Percentiles rank a stretch among this genome's conserved stretches.
These are phyloP conservation scores for western clawed frog (Xenopus tropicalis) DNA, from an alignment of 2,113 vertebrate genomes.

Conservation along the genomic window DNA sequence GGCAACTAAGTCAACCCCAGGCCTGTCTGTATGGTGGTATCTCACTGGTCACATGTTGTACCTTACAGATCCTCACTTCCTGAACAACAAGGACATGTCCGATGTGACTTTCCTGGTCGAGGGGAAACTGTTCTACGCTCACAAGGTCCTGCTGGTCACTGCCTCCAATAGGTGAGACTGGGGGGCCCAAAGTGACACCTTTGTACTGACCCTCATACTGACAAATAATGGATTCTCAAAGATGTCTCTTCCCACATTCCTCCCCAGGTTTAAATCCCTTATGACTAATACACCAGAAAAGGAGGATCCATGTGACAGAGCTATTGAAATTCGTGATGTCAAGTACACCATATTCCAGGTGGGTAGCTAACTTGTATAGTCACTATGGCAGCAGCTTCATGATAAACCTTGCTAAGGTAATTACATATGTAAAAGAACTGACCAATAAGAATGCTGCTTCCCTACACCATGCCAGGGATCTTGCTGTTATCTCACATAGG, in stretches of 20 bases:
- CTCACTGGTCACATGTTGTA: not conserved
- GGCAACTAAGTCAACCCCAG: fast-evolving
- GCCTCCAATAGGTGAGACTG: constrained; percentile 85
- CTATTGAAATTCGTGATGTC: constrained; percentile 82
- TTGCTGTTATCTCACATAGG: too few species aligned
- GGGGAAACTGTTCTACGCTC: constrained; percentile 92
- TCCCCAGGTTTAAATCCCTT: constrained; percentile 83
- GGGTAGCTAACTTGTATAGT: not conserved
- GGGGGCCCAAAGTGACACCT: too few species aligned
- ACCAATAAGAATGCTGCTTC: too few species aligned
- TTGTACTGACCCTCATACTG: too few species aligned
- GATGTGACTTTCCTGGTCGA: constrained; percentile 93
- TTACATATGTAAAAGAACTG: too few species aligned
- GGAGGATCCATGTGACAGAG: constrained; percentile 67
- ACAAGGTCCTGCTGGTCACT: constrained; percentile 92
- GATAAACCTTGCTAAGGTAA: too few species aligned
- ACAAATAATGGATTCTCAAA: too few species aligned
- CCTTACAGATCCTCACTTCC: constrained; percentile 85
- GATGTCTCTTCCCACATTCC: not conserved
- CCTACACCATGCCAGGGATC: too few species aligned
- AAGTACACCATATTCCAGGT: constrained; percentile 94
- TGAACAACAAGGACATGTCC: constrained; percentile 97
- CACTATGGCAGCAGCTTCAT: too few species aligned
- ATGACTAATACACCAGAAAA: constrained; percentile 76
- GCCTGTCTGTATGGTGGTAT: too few species aligned